phyloP scores from a whole-genome alignment of 2,113 vertebrate genomes.

The Lathamus discolor region DNA sequence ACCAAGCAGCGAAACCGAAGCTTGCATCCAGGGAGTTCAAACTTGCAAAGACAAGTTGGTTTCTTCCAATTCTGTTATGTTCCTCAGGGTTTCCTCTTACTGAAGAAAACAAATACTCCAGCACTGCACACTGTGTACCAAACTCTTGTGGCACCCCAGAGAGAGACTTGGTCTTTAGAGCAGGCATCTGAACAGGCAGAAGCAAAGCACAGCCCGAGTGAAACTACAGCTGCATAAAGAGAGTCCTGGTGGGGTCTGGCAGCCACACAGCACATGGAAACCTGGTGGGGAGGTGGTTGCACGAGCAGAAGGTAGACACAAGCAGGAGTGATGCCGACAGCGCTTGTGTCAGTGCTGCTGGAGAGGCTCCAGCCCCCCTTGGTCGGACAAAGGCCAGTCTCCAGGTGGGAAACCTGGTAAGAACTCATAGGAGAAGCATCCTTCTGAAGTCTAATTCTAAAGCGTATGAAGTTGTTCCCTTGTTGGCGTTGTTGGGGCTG shows the following conservation, averaged over 20 bases:
- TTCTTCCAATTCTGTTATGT: background rate
- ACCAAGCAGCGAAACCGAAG: background rate
- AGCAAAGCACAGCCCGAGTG: background rate
- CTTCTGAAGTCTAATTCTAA: background rate
- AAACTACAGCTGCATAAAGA: background rate
- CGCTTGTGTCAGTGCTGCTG: background rate
- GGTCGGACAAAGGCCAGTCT: background rate
- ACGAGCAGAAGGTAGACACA: rapidly evolving
- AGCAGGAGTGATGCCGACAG: rapidly evolving
- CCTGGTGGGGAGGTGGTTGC: rapidly evolving
- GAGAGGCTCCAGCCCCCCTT: background rate
- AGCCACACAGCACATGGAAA: rapidly evolving
- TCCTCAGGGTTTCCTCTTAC: background rate
- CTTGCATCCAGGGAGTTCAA: background rate
- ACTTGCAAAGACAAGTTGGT: background rate
- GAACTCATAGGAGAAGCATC: background rate
- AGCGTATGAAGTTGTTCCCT: background rate
- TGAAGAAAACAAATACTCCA: background rate
- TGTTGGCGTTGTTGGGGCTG: background rate
- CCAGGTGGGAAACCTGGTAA: background rate
- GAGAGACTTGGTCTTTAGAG: background rate
- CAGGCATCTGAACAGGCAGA: background rate
- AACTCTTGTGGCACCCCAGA: background rate
- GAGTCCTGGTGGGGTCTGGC: background rate
- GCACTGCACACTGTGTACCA: background rate